phyloP scores from a whole-genome alignment of 2,797 vertebrate genomes.

The Petrocephalus sullivani region DNA sequence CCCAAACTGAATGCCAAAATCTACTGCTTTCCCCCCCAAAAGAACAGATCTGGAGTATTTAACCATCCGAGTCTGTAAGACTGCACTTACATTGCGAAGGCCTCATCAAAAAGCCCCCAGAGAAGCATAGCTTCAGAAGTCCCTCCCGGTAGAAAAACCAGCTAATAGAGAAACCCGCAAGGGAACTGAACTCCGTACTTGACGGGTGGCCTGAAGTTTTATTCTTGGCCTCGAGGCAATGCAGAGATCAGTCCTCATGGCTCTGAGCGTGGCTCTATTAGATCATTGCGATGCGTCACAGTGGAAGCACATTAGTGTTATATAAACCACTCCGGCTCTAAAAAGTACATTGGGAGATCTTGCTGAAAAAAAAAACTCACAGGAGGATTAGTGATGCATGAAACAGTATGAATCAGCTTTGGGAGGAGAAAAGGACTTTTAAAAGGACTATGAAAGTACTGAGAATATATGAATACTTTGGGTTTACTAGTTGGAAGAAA shows the following conservation, averaged over 20 bases:
- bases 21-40: neutral
- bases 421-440: neutral
- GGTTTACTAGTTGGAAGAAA: neutral
- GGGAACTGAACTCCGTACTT: constrained; percentile 18
- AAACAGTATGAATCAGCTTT: constrained; percentile 20
- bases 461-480: neutral
- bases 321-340: constrained; percentile 26
- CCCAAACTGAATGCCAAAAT: neutral
- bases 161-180: neutral
- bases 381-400: constrained; percentile 17
- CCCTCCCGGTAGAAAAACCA: neutral
- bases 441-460: neutral
- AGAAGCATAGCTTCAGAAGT: constrained; percentile 17
- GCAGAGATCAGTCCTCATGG: neutral
- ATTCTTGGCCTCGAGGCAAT: neutral
- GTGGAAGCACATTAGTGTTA: constrained; percentile 28
- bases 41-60: neutral
- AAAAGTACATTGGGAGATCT: constrained; percentile 24
- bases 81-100: neutral
- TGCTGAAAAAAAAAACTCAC: constrained; percentile 15
- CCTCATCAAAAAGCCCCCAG: neutral
- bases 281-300: constrained; percentile 24
- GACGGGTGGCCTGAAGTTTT: constrained; percentile 24
- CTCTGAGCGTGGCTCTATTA: constrained; percentile 8
- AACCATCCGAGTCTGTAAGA: neutral